Evolutionary conservation across 1,140 invertebrate species (phyloP).

Genomic region (Hydropsyche tenuis): DNA sequence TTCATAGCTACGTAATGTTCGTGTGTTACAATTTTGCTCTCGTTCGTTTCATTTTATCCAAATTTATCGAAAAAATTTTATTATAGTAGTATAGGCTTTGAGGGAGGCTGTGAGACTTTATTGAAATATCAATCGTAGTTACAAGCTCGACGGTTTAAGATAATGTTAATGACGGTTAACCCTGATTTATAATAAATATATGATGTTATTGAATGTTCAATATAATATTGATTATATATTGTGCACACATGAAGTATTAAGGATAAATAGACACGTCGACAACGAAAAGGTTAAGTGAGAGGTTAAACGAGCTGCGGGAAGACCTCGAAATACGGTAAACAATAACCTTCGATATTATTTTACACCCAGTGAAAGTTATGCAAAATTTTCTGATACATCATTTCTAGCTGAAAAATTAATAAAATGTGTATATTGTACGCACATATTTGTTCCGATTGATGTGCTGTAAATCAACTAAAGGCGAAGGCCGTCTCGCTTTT

Average conservation of each 20-base stretch:
- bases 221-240: neutral
- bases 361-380: neutral
- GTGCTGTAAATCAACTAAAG: neutral
- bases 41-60: too few species aligned
- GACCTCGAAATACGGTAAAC: constrained; percentile 5
- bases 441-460: neutral
- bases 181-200: neutral
- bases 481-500: neutral
- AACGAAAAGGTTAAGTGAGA: constrained; percentile 22
- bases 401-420: neutral
- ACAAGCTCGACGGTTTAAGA: too few species aligned
- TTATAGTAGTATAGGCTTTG: too few species aligned
- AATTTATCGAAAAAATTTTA: too few species aligned
- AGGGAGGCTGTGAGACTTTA: too few species aligned
- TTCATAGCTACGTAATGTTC: neutral
- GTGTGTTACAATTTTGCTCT: too few species aligned
- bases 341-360: neutral
- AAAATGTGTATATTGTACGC: neutral
- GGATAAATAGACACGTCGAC: neutral
- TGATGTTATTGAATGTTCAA: neutral
- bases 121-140: too few species aligned
- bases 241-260: neutral
- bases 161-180: too few species aligned
- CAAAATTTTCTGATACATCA: neutral
- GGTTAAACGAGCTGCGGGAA: constrained; percentile 1